Evolutionary conservation across 2,888 invertebrate species (phyloP).

Genomic region (Rhyacophila evoluta): DNA sequence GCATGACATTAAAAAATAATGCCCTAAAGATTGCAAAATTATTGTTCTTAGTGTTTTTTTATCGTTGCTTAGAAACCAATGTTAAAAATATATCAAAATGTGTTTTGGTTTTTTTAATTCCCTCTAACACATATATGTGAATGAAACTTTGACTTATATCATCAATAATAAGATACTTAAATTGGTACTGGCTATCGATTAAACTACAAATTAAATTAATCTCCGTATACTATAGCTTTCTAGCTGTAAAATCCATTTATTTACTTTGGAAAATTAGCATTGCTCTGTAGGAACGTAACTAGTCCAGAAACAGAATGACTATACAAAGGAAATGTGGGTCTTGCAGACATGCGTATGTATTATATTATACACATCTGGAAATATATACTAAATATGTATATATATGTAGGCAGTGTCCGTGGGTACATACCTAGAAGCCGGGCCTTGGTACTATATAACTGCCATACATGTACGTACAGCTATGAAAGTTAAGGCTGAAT

Average conservation of each 20-base stretch:
- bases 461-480: slow-evolving; percentile 42
- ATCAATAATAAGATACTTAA: no score
- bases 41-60: no score
- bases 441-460: neutral
- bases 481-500: slow-evolving; percentile 37
- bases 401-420: slow-evolving; percentile 26
- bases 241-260: slow-evolving; percentile 56
- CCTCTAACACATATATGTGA: no score
- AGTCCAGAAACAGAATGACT: slow-evolving; percentile 30
- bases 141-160: no score
- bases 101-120: no score
- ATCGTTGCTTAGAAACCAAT: no score
- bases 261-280: slow-evolving; percentile 61
- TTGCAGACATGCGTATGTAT: slow-evolving; percentile 18
- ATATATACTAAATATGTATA: neutral
- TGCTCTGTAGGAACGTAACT: slow-evolving; percentile 44
- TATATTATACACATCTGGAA: neutral
- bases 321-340: slow-evolving; percentile 22
- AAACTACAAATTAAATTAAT: slow-evolving; percentile 65
- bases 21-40: no score
- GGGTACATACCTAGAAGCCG: slow-evolving; percentile 23
- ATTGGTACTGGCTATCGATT: slow-evolving; percentile 59
- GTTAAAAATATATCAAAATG: no score
- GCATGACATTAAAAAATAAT: no score
- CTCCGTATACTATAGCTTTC: slow-evolving; percentile 56